A percentile compares a stretch with the other conserved stretches of the same genome.
Conservation (phyloP, 2,797 vertebrate species). For the Trachurus trachurus region DNA sequence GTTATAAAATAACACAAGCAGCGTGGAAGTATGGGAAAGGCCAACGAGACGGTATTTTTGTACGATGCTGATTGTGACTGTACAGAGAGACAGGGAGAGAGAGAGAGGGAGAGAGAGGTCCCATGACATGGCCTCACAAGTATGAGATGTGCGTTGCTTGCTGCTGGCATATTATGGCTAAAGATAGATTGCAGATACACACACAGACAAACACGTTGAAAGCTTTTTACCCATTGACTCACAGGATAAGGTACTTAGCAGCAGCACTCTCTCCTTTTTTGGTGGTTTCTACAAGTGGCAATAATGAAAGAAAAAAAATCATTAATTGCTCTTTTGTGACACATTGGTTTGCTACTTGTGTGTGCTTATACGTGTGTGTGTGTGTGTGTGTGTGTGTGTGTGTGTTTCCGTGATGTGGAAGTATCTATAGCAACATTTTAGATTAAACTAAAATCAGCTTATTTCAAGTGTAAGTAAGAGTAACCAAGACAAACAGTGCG, state of each 20-base stretch:
- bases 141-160: conserved; percentile 72
- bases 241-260: conserved; percentile 57
- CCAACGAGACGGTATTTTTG: conserved; percentile 66
- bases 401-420: background rate
- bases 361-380: background rate
- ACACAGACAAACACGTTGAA: conserved; percentile 35
- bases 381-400: background rate
- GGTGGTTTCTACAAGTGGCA: conserved; percentile 52
- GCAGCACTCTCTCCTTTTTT: conserved; percentile 70
- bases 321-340: conserved; percentile 3
- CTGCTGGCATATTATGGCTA: conserved; percentile 73
- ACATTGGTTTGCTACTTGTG: conserved; percentile 14
- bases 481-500: background rate
- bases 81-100: conserved; percentile 24
- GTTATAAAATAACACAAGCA: conserved; percentile 72
- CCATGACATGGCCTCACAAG: conserved; percentile 77
- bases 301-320: conserved; percentile 38
- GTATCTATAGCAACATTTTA: background rate
- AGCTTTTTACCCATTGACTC: conserved; percentile 48
- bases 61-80: conserved; percentile 36
- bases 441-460: background rate
- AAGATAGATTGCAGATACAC: conserved; percentile 71
- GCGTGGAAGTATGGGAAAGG: conserved; percentile 78
- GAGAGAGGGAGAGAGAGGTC: conserved; percentile 45
- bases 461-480: background rate